Evolutionary conservation across 2,888 invertebrate species (phyloP).

Genomic region (Microdon myrmicae): DNA sequence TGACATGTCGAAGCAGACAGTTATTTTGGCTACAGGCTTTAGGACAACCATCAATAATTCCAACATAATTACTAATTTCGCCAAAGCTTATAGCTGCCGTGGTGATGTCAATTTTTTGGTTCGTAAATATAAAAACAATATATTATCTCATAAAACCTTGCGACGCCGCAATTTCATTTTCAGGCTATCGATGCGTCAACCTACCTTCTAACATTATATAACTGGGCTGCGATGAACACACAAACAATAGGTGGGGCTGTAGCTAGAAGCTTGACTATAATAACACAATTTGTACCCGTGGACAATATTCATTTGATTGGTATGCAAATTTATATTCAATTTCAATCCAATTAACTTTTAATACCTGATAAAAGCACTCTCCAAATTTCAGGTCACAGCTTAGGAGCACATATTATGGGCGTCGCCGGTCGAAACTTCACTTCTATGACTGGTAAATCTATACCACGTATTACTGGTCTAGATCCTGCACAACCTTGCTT

Average conservation of each 20-base stretch:
- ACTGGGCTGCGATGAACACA: conserved; percentile 65
- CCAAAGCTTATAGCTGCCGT: conserved; percentile 62
- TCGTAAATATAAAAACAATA: conserved; percentile 37
- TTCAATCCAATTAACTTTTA: no score
- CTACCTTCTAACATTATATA: conserved; percentile 63
- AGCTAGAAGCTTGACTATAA: conserved; percentile 58
- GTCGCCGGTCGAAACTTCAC: conserved; percentile 60
- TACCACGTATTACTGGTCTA: conserved; percentile 62
- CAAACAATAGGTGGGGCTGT: conserved; percentile 61
- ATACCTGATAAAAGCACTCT: no score
- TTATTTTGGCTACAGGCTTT: conserved; percentile 65
- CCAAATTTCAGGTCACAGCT: conserved; percentile 59
- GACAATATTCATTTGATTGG: conserved; percentile 64
- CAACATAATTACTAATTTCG: conserved; percentile 57
- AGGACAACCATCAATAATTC: conserved; percentile 61
- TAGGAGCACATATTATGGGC: conserved; percentile 65
- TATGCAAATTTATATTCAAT: no score
- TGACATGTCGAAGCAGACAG: conserved; percentile 59
- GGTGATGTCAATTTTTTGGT: conserved; percentile 65
- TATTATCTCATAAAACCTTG: no score
- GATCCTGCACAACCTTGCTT: conserved; percentile 66
- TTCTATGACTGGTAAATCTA: conserved; percentile 56
- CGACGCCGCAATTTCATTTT: conserved; percentile 1
- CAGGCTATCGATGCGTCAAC: conserved; percentile 63
- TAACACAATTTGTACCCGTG: conserved; percentile 57